Evolutionary conservation across 1,140 invertebrate genomes (phyloP).

Genomic region (Dysdera silvatica): DNA sequence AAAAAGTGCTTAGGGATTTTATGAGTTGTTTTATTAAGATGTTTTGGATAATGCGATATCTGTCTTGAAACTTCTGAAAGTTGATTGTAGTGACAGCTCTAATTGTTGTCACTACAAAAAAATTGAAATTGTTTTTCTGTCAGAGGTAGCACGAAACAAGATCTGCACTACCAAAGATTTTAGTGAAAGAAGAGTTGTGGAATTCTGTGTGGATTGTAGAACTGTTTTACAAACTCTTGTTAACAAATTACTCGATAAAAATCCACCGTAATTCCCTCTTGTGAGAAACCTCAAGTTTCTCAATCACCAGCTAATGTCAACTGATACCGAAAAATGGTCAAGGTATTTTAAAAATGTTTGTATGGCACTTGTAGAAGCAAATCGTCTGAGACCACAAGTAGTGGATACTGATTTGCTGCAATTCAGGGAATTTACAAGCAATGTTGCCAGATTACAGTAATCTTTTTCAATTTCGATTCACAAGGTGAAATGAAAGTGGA

Average conservation of each 20-base stretch:
- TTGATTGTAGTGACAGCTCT: not conserved
- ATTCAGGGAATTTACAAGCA: not conserved
- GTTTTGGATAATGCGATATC: not conserved
- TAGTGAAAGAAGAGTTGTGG: slow-evolving; percentile 3
- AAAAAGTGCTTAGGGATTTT: not conserved
- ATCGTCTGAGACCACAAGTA: not conserved
- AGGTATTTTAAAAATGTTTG: not conserved
- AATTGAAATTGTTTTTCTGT: slow-evolving; percentile 4
- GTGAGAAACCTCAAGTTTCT: not conserved
- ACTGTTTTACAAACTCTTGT: not conserved
- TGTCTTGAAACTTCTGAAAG: not conserved
- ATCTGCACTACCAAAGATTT: not conserved
- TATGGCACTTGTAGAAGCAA: not conserved
- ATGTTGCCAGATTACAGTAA: too few relatives aligned
- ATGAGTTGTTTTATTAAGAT: slow-evolving; percentile 1
- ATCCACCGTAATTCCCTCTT: not conserved
- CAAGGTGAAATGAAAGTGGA: too few relatives aligned
- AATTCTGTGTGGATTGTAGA: slow-evolving; percentile 1
- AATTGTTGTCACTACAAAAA: not conserved
- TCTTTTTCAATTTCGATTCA: too few relatives aligned
- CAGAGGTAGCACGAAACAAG: not conserved
- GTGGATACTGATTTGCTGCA: not conserved
- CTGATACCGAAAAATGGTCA: not conserved
- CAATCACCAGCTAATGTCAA: not conserved
- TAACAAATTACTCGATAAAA: slow-evolving; percentile 1